Percentiles rank a stretch among this genome's conserved stretches.
These are phyloP conservation scores for Columba livia DNA, from an alignment of 2,113 vertebrate species.

Conservation along the genomic window DNA sequence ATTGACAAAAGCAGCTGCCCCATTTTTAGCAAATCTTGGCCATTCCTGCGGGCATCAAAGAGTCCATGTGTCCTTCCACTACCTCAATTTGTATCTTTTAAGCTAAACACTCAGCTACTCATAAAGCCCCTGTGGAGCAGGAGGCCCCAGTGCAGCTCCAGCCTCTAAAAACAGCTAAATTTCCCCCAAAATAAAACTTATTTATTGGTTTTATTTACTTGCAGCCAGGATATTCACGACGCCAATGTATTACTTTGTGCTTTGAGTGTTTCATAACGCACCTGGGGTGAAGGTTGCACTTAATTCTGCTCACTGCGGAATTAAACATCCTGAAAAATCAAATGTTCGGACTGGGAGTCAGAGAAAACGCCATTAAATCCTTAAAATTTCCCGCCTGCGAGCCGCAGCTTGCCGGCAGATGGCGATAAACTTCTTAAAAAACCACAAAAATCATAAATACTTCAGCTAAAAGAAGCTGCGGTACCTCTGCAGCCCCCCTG, in stretches of 20 bases:
- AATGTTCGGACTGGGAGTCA: accelerated
- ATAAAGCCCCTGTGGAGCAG: background rate
- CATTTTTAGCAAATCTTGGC: background rate
- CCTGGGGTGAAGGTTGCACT: background rate
- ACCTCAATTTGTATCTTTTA: too few relatives aligned
- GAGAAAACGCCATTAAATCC: background rate
- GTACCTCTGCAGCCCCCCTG: background rate
- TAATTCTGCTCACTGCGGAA: accelerated
- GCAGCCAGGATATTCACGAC: accelerated
- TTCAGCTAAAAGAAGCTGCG: background rate
- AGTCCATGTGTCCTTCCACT: background rate
- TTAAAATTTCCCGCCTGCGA: background rate
- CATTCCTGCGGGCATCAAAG: background rate
- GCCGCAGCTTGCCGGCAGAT: background rate
- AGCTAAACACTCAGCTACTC: background rate
- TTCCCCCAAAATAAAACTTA: accelerated
- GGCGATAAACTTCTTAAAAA: background rate
- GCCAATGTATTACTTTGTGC: accelerated
- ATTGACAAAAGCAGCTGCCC: background rate
- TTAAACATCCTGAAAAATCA: background rate
- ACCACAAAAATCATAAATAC: accelerated
- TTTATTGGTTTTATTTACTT: background rate
- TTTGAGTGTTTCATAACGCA: accelerated
- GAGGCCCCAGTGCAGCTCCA: background rate
- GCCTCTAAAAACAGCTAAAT: background rate